Evolutionary conservation across 2,797 vertebrate genomes (phyloP), one percentile per base, ranked within the genome.

Genomic region (Sarcoramphus papa): DNA sequence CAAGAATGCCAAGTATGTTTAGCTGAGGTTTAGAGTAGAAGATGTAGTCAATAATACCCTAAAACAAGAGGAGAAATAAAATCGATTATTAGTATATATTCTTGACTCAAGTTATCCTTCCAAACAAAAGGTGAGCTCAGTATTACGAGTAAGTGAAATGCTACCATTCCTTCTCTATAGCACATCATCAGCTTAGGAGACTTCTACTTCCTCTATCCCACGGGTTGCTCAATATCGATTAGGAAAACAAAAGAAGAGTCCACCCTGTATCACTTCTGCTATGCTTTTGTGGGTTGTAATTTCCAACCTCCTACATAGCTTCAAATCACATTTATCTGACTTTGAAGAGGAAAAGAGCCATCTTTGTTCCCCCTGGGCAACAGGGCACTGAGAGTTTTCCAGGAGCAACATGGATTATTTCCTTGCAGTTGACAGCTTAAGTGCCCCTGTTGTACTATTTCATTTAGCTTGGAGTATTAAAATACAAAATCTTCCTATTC

Each of bases 41-140:
- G 98, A 99, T 99, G 98, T 99, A 99, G 98, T 99, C 99, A 96
- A 99, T 99, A 98, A 99, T 99, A 98, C 99, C 99, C 99, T 99
- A 97, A 50, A 97, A 97, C 63, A 90, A 78, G 90, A 88, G 35
- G 64, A 50, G 16, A 31, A 81, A 91, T 28, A 88, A 88, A 75
- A 88, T 21, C 1, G 0, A 28, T 30, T 57, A 53, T 88, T 69
- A 88, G 75, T 25, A 40, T 37, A 35, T 40, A 56, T 67, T 67
- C 33, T 78, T 33, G 35, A 81, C 13, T 54, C 35, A 77, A 62
- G 41, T 31, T 51, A 72, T 23, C 72, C 31, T 77, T 60, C 43
- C 47, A 75, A 87, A 59, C 27, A 74, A 57, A 20, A 87, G 21
- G 11, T 14, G 30, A 90, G 35, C 31, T 85, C 54, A 73, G 37